Conservation (phyloP, 2,113 vertebrate species). For the Pituophis catenifer region DNA sequence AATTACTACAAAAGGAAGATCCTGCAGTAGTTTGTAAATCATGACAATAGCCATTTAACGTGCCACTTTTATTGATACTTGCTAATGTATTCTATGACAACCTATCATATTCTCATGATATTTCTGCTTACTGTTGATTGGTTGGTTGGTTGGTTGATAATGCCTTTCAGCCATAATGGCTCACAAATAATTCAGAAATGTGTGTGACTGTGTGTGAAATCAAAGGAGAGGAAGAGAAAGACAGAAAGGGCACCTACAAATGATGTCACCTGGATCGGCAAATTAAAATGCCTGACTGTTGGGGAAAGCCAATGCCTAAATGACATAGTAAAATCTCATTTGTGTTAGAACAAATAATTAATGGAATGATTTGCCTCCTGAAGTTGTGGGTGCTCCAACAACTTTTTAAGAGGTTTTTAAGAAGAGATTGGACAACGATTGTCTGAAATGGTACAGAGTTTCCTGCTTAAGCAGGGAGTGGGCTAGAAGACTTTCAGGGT, state of each 20-base stretch:
- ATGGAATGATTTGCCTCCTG: too few relatives aligned
- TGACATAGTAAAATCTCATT: neutral
- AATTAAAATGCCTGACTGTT: neutral
- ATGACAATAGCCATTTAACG: neutral
- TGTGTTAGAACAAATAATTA: neutral
- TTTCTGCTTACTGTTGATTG: neutral
- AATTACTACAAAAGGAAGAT: neutral
- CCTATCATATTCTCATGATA: neutral
- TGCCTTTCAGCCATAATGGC: neutral
- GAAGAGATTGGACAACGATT: neutral
- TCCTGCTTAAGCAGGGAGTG: neutral
- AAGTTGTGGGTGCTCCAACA: neutral
- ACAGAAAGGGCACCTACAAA: neutral
- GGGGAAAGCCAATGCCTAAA: neutral
- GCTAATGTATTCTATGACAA: conserved; percentile 8
- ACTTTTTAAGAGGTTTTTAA: neutral
- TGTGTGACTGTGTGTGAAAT: neutral
- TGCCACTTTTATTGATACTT: neutral
- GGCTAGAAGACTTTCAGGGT: neutral
- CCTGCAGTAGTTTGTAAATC: neutral
- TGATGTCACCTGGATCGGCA: neutral
- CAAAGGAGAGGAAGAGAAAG: neutral
- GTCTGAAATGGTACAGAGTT: neutral
- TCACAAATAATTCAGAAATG: neutral
- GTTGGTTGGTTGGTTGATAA: neutral